A percentile compares a stretch with the other conserved stretches of the same genome.
Evolutionary conservation across 64 coral and sea anemone species (phyloP).

Genomic region (Hydrozoanthus tunicans): DNA sequence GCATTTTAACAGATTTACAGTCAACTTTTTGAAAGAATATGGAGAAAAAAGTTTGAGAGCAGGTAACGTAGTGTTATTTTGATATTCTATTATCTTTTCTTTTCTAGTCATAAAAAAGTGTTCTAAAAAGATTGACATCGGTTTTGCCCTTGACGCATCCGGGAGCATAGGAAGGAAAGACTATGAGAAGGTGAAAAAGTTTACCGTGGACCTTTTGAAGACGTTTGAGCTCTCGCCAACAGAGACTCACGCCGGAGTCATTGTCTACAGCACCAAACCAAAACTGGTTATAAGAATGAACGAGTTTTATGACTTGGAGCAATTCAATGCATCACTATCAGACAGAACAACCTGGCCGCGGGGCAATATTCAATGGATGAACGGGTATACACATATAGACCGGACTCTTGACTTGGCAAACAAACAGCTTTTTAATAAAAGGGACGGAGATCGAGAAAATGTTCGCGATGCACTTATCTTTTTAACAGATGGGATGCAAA

Average conservation of each 20-base stretch:
- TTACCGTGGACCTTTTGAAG: neutral
- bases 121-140: conserved; percentile 16
- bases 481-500: conserved; percentile 23
- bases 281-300: conserved; percentile 6
- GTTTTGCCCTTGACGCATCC: conserved; percentile 30
- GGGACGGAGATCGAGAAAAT: neutral
- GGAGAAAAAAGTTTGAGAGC: too few species aligned
- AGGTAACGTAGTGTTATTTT: too few species aligned
- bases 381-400: neutral
- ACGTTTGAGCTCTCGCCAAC: neutral
- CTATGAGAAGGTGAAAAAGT: neutral
- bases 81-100: neutral
- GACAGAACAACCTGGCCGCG: neutral
- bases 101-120: neutral
- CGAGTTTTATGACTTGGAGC: neutral
- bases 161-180: neutral
- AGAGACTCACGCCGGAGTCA: conserved; percentile 11
- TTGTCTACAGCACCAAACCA: conserved; percentile 12
- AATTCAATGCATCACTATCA: neutral
- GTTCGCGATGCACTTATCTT: conserved; percentile 6
- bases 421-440: neutral
- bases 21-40: too few species aligned
- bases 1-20: too few species aligned
- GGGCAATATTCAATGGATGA: neutral
- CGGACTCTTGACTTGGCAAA: neutral